Evolutionary conservation across 2,113 vertebrate genomes (phyloP), one percentile per base, ranked within the genome.

Genomic region (Tragelaphus scriptus): DNA sequence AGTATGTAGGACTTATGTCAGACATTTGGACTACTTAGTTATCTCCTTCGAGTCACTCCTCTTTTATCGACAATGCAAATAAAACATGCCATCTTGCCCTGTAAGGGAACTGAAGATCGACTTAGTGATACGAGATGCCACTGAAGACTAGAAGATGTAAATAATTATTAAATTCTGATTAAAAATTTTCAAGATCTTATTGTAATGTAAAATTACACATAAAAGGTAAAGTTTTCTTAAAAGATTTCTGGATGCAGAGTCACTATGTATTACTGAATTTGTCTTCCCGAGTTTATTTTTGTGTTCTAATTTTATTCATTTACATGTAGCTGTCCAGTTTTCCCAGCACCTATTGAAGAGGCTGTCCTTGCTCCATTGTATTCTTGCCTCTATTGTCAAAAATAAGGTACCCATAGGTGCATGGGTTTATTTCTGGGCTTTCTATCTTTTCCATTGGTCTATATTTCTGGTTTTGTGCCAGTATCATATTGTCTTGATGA

Each of bases 61-160:
- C 44, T 71, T 85, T 91, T 32, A 58, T 68, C 49, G 13, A 86
- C 88, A 75, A 93, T 12, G 47, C 9, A 90, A 51, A 91, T 17
- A 30, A 82, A 68, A 84, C 32, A 61, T 32, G 40, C 30, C 71
- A 68, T 58, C 28, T 19, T 19, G 36, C 51, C 55, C 10, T 4
- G 0, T 25, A 36, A 23, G 28, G 10, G 49, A 92, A 21, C 11
- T 75, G 11, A 6, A 87, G 53, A 85, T 44, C 26, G 47, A 51
- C 36, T 49, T 92, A 36, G 14, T 53, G 51, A 7, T 21, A 77
- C 84, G 32, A 96, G 65, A 68, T 23, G 17, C 21, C 58, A 40
- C 1, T 28, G 32, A 56, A 79, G 58, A 88, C 1, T 23, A 82
- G 32, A 75, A 93, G 26, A 17, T 55, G 2, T 26, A 32, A 93